Evolutionary conservation across 2,797 vertebrate genomes (phyloP).

Genomic region (Cetoscarus ocellatus): DNA sequence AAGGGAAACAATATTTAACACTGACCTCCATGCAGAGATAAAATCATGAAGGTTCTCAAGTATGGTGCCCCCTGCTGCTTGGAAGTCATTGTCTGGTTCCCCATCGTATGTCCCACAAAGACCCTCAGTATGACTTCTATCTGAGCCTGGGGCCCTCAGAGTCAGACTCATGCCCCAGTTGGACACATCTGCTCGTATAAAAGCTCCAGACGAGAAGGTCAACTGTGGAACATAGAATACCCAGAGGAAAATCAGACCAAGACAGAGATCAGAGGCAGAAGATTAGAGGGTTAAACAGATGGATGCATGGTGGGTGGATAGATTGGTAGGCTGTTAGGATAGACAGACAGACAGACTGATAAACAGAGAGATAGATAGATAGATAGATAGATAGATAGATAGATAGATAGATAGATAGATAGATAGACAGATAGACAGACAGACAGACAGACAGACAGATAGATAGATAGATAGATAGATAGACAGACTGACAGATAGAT

Average conservation of each 20-base stretch:
- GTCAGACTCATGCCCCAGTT: constrained; percentile 93
- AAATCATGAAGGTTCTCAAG: constrained; percentile 76
- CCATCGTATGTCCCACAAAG: constrained; percentile 91
- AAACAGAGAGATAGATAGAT: no score
- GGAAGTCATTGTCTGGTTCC: constrained; percentile 87
- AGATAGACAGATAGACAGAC: no score
- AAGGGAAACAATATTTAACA: neutral
- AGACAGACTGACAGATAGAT: no score
- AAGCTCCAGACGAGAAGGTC: constrained; percentile 89
- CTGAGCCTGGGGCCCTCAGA: constrained; percentile 84
- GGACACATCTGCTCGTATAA: constrained; percentile 89
- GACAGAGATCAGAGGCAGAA: neutral
- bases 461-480: no score
- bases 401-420: neutral
- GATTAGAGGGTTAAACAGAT: no score
- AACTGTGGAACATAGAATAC: constrained; percentile 77
- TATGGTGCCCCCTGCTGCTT: constrained; percentile 75
- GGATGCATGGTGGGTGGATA: no score
- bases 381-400: no score
- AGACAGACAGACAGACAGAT: no score
- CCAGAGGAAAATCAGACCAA: neutral
- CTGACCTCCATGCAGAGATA: constrained; percentile 88
- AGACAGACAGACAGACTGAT: no score
- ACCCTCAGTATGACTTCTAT: constrained; percentile 86
- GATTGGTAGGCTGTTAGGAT: no score